phyloP scores from a whole-genome alignment of 2,797 vertebrate species.

The Cephalopachus bancanus region DNA sequence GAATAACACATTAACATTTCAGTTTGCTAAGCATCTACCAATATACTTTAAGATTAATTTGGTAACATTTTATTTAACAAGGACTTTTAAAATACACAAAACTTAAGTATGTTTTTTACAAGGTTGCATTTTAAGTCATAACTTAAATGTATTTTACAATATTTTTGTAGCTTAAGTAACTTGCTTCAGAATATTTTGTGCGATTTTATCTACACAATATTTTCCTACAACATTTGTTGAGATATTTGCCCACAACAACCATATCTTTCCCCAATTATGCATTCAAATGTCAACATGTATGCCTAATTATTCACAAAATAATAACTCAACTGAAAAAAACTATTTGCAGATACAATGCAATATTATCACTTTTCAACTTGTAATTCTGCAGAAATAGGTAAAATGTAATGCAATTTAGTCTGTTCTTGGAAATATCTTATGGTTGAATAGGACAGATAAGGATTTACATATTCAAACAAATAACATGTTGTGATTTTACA shows the following conservation, averaged over 20 bases:
- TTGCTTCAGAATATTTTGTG: neutral
- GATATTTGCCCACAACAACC: neutral
- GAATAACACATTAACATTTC: neutral
- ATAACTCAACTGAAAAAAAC: neutral
- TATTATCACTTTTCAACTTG: neutral
- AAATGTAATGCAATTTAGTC: conserved; percentile 24
- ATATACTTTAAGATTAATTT: neutral
- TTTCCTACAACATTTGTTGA: conserved; percentile 29
- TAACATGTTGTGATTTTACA: neutral
- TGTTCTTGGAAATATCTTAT: neutral
- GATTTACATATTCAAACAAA: neutral
- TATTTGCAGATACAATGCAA: neutral
- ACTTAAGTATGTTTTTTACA: neutral
- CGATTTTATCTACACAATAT: neutral
- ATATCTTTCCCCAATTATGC: neutral
- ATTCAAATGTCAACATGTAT: neutral
- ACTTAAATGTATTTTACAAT: neutral
- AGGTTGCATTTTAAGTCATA: neutral
- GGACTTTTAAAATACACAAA: neutral
- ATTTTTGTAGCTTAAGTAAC: neutral
- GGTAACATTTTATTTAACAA: neutral
- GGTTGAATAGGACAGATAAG: neutral
- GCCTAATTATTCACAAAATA: conserved; percentile 27
- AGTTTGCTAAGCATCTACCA: neutral
- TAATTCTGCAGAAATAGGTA: neutral